Conservation (phyloP, 2,888 invertebrate species). For the Thumatha senex region DNA sequence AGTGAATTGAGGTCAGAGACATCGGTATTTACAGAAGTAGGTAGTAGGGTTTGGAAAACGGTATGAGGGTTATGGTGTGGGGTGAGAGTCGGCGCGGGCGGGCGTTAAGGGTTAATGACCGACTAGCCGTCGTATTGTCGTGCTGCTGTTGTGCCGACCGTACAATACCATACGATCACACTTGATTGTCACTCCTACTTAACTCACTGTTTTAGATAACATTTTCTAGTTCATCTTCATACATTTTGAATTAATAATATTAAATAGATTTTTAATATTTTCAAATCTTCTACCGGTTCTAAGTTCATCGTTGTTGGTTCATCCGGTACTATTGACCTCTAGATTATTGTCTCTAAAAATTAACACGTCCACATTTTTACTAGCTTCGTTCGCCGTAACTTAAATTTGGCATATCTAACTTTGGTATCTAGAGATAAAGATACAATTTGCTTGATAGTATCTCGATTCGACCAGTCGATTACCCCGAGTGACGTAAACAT, state of each 20-base stretch:
- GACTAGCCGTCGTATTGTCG: constrained; percentile 45
- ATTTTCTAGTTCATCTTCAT: constrained; percentile 19
- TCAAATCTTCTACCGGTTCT: constrained; percentile 14
- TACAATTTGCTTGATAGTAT: constrained; percentile 38
- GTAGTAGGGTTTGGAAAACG: constrained; percentile 15
- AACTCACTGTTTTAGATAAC: constrained; percentile 27
- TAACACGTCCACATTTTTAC: constrained; percentile 20
- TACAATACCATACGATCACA: constrained; percentile 9
- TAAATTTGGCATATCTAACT: constrained; percentile 30
- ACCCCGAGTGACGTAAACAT: constrained; percentile 67
- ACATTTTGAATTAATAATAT: constrained; percentile 19
- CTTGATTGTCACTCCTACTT: constrained; percentile 18
- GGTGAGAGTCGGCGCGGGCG: constrained; percentile 43
- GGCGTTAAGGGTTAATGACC: constrained; percentile 57
- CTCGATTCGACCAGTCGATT: constrained; percentile 46
- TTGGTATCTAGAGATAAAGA: constrained; percentile 44
- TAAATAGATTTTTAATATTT: constrained; percentile 27
- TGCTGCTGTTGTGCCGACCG: constrained; percentile 34
- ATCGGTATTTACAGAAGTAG: constrained; percentile 19
- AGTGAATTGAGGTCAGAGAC: constrained; percentile 6
- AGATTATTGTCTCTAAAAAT: constrained; percentile 29
- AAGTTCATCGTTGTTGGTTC: constrained; percentile 22
- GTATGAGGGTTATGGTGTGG: constrained; percentile 41
- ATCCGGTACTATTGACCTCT: constrained; percentile 51
- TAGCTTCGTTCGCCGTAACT: constrained; percentile 8